These are phyloP conservation scores for Rhabdomys pumilio DNA, from an alignment of 2,797 vertebrate genomes.

Conservation along the genomic window DNA sequence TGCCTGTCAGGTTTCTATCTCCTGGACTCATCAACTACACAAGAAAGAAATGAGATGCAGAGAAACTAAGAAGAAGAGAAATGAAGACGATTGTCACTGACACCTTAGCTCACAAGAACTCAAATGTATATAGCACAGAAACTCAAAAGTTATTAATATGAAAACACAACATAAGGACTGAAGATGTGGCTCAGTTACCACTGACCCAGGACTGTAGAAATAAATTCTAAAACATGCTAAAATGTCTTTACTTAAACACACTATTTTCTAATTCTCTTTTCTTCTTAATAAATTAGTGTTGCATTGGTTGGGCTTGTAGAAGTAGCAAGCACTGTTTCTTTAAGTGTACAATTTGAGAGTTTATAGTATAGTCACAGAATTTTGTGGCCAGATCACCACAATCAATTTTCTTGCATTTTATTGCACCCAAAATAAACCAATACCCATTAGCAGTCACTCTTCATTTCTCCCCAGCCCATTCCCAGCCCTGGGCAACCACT, in stretches of 20 bases:
- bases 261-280: constrained; percentile 24
- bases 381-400: constrained; percentile 2
- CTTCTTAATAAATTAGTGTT: background rate
- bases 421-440: constrained; percentile 54
- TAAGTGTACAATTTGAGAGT: background rate
- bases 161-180: background rate
- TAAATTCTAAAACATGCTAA: background rate
- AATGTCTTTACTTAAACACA: background rate
- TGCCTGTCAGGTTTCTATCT: background rate
- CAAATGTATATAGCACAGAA: background rate
- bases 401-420: constrained; percentile 55
- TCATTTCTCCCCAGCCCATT: background rate
- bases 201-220: background rate
- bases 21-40: background rate
- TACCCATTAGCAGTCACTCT: constrained; percentile 43
- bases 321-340: constrained; percentile 25
- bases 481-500: constrained; percentile 21
- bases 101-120: background rate
- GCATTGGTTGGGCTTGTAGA: background rate
- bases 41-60: background rate
- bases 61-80: background rate
- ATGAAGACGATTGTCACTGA: background rate
- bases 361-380: background rate
- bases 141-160: background rate
- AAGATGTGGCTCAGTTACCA: background rate